A percentile compares a stretch with the other conserved stretches of the same genome.
phyloP scores from a whole-genome alignment of 2,888 invertebrate genomes.

The Halictus quadricinctus region DNA sequence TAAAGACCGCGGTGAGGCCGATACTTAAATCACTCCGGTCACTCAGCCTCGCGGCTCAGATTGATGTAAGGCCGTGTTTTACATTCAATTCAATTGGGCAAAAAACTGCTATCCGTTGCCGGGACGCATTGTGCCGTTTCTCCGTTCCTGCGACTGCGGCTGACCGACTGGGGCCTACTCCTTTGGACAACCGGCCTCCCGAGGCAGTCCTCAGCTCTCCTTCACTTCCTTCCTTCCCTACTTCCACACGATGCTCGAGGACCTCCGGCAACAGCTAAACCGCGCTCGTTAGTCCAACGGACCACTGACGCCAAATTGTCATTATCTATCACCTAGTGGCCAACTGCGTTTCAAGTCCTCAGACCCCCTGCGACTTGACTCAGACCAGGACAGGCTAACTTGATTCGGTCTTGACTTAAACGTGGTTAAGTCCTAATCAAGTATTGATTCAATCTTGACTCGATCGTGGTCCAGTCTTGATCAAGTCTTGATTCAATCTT shows the following conservation, averaged over 20 bases:
- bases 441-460: no score
- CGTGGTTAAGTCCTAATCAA: no score
- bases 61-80: conserved; percentile 82
- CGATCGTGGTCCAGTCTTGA: neutral
- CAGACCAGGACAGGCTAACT: no score
- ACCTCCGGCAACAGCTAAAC: conserved; percentile 59
- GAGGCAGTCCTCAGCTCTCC: neutral
- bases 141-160: conserved; percentile 16
- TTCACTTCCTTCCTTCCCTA: conserved; percentile 14
- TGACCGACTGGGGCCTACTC: neutral
- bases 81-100: conserved; percentile 83
- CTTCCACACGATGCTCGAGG: conserved; percentile 16
- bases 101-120: conserved; percentile 77
- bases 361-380: neutral
- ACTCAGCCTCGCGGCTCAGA: conserved; percentile 81
- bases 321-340: conserved; percentile 66
- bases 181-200: neutral
- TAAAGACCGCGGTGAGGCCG: conserved; percentile 74
- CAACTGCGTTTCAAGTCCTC: neutral
- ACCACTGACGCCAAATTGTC: conserved; percentile 69
- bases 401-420: no score
- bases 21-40: conserved; percentile 81
- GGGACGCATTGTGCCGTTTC: conserved; percentile 62
- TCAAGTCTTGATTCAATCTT: neutral
- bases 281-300: conserved; percentile 64